Conservation (phyloP, 2,888 invertebrate genomes). For the Tinea semifulvella region DNA sequence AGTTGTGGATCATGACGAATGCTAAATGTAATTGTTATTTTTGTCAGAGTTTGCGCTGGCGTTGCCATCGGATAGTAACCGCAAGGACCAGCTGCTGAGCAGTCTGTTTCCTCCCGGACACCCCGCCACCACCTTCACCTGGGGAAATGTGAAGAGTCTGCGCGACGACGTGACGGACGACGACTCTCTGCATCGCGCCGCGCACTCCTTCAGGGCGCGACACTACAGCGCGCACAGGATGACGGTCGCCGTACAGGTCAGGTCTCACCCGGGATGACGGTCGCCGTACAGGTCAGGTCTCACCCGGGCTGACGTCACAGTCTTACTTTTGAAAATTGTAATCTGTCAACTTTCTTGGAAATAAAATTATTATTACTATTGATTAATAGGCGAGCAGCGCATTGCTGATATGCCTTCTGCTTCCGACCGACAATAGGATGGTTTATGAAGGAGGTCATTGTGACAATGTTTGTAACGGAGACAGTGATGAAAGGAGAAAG, state of each 20-base stretch:
- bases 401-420: too few relatives aligned
- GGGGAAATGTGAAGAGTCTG: slow-evolving; percentile 84
- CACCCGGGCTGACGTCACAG: slow-evolving; percentile 90
- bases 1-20: too few relatives aligned
- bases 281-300: slow-evolving; percentile 86
- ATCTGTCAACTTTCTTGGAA: too few relatives aligned
- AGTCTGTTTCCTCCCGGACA: slow-evolving; percentile 73
- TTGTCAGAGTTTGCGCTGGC: slow-evolving; percentile 82
- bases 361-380: too few relatives aligned
- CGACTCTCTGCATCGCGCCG: slow-evolving; percentile 70
- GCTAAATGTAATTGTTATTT: too few relatives aligned
- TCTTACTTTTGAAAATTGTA: too few relatives aligned
- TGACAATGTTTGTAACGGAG: too few relatives aligned
- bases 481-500: too few relatives aligned
- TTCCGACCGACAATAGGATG: too few relatives aligned
- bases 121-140: slow-evolving; percentile 80
- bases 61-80: slow-evolving; percentile 75
- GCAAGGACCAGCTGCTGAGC: slow-evolving; percentile 80
- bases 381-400: too few relatives aligned
- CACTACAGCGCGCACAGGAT: slow-evolving; percentile 90
- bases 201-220: slow-evolving; percentile 77
- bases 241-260: slow-evolving; percentile 87
- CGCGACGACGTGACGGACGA: slow-evolving; percentile 72
- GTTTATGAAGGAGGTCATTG: too few relatives aligned
- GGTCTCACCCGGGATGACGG: slow-evolving; percentile 87